Percentiles rank a stretch among this genome's conserved stretches.
phyloP scores from a whole-genome alignment of 2,113 vertebrate species.

The Buteo buteo region DNA sequence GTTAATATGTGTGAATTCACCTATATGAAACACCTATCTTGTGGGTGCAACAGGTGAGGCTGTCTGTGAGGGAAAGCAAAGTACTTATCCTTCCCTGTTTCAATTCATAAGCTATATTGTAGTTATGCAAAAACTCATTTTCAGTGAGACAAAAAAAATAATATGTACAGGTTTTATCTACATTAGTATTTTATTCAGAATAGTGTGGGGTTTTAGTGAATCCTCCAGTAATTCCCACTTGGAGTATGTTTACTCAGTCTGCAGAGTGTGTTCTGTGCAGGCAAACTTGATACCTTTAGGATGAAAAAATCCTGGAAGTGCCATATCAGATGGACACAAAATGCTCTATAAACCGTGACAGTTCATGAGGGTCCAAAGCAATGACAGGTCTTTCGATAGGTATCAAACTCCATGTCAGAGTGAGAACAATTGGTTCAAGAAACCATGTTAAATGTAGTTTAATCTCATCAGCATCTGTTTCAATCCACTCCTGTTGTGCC shows the following conservation, averaged over 20 bases:
- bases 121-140: neutral
- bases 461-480: neutral
- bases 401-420: neutral
- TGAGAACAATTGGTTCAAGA: neutral
- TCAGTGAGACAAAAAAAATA: neutral
- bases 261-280: neutral
- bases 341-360: neutral
- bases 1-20: neutral
- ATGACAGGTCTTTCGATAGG: rapidly evolving
- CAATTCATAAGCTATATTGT: neutral
- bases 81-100: neutral
- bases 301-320: neutral
- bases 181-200: neutral
- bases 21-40: neutral
- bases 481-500: neutral
- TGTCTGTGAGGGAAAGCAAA: neutral
- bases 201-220: neutral
- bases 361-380: neutral
- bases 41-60: neutral
- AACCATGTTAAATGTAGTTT: neutral
- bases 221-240: neutral
- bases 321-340: neutral
- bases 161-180: neutral
- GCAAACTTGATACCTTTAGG: neutral
- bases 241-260: neutral